Evolutionary conservation across 2,888 invertebrate species (phyloP), one percentile per base, ranked within the genome.

Genomic region (Coenonympha glycerion): DNA sequence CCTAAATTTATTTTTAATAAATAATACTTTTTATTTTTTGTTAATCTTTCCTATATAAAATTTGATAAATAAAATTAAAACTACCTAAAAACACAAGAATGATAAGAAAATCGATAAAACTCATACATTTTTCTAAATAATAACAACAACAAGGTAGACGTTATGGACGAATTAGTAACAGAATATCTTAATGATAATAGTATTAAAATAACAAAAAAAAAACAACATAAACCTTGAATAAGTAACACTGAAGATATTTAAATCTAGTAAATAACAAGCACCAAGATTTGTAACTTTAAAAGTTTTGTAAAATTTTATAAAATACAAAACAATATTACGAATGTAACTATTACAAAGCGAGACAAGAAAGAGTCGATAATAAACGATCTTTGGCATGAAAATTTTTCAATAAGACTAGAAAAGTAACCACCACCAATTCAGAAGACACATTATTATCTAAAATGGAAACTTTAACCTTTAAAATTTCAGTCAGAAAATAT

Each of bases 371-470:
- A 30, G 6, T 31, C 15, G 13, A 8, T 1, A 31, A n/a, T n/a
- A n/a, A n/a, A n/a, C n/a, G 6, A 31, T 15, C 8, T 3, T 8
- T 13, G 9, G 13, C 4, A 6, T 13, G 13, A 11, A 13, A 13
- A 13, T 30, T 30, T 30, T 30, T 13, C 13, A 6, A 13, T 4
- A 6, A 1, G 2, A 15, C 3, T 3, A 31, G 2, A 0, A 15
- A 8, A 3, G 15, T 6, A 31, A 42, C 31, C 31, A 31, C 18
- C 42, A 42, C 26, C 28, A 24, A 24, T 5, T 22, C 1, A 31
- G n/a, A 18, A 24, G 31, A n/a, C 19, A 40, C 48, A 34, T 18
- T 34, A 41, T 33, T 34, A 41, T 33, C 48, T 22, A 19, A 15
- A 48, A 48, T 13, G 40, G 13, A 48, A 33, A 33, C 41, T 19